Evolutionary conservation across 2,797 vertebrate species (phyloP).

Genomic region (Squalus acanthias): DNA sequence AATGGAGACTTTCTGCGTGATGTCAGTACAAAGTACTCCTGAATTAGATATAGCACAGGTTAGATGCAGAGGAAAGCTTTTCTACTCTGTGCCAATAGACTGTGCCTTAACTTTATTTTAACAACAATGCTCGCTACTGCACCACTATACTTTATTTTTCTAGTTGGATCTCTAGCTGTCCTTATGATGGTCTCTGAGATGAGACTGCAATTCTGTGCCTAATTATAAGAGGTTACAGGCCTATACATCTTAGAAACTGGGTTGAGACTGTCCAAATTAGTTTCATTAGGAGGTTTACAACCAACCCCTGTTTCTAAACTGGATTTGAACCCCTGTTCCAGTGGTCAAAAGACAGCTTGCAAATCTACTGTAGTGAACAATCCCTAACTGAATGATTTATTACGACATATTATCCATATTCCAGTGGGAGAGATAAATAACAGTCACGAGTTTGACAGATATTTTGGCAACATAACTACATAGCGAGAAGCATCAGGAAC

Average conservation of each 20-base stretch:
- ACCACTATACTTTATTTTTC: background rate
- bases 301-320: background rate
- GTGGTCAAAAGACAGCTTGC: background rate
- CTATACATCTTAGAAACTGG: background rate
- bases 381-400: background rate
- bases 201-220: background rate
- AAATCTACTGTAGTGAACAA: background rate
- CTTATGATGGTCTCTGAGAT: background rate
- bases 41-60: background rate
- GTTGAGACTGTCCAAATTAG: background rate
- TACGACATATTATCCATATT: background rate
- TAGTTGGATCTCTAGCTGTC: background rate
- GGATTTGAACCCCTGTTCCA: background rate
- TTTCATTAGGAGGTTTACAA: background rate
- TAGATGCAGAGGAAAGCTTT: background rate
- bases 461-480: background rate
- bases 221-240: background rate
- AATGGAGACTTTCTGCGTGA: background rate
- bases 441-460: background rate
- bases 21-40: background rate
- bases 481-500: too few species aligned
- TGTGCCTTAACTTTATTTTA: background rate
- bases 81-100: background rate
- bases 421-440: background rate
- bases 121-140: background rate